Conservation (phyloP, 2,888 invertebrate genomes). For the Caenorhabditis angaria region DNA sequence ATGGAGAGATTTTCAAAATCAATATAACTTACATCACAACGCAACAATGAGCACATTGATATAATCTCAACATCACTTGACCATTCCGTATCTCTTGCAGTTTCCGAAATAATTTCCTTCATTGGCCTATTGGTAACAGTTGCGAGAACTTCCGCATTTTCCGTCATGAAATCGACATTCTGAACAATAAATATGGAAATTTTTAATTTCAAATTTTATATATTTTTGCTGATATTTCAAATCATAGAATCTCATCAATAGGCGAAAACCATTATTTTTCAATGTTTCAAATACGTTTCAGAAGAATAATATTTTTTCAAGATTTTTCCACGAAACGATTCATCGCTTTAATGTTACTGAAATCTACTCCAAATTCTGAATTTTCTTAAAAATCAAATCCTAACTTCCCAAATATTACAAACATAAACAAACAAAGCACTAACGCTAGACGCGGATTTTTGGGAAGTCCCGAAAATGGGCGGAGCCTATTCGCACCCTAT, state of each 20-base stretch:
- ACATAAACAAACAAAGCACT: too few species aligned
- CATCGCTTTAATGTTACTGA: too few species aligned
- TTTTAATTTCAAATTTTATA: not conserved
- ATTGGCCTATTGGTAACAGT: not conserved
- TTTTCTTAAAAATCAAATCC: not conserved
- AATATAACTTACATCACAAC: not conserved
- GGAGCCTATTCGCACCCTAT: too few species aligned
- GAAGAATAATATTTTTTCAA: too few species aligned
- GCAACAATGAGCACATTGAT: constrained; percentile 3
- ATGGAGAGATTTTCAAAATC: not conserved
- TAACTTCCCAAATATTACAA: not conserved
- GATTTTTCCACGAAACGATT: too few species aligned
- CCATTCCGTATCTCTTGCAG: not conserved
- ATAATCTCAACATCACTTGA: constrained; percentile 8
- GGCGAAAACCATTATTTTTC: too few species aligned
- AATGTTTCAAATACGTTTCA: too few species aligned
- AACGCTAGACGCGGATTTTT: too few species aligned
- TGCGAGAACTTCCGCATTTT: not conserved
- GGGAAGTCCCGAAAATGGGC: too few species aligned
- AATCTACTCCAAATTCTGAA: too few species aligned
- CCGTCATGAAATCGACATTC: not conserved
- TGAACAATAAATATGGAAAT: not conserved
- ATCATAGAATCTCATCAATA: too few species aligned
- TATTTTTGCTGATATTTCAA: too few species aligned
- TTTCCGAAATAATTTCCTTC: not conserved